Percentiles rank a stretch among this genome's conserved stretches.
phyloP scores from a whole-genome alignment of 2,888 invertebrate genomes.

The Ernsta delagoae region DNA sequence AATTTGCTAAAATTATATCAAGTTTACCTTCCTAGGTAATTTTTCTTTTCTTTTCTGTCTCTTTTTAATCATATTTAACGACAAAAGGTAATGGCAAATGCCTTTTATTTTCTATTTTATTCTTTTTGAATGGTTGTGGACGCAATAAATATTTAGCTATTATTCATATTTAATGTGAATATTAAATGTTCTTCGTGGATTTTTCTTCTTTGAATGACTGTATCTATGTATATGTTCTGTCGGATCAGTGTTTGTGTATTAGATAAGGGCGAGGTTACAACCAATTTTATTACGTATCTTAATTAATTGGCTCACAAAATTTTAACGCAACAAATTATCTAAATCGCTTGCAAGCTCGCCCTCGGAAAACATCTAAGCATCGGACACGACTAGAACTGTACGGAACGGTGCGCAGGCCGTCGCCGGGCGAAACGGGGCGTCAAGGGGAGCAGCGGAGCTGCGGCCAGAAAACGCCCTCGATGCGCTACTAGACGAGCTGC shows the following conservation, averaged over 20 bases:
- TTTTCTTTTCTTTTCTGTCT: no score
- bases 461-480: slow-evolving; percentile 98
- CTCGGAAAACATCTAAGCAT: slow-evolving; percentile 60
- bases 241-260: slow-evolving; percentile 56
- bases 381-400: slow-evolving; percentile 69
- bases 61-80: slow-evolving; percentile 46
- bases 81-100: slow-evolving; percentile 60
- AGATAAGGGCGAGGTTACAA: slow-evolving; percentile 68
- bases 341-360: slow-evolving; percentile 66
- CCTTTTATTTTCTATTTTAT: slow-evolving; percentile 66
- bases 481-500: slow-evolving; percentile 97
- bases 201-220: slow-evolving; percentile 65
- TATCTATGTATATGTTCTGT: slow-evolving; percentile 63
- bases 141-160: slow-evolving; percentile 64
- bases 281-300: background rate
- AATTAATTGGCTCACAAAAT: no score
- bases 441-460: slow-evolving; percentile 62
- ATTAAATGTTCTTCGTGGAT: slow-evolving; percentile 69
- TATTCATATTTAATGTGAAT: slow-evolving; percentile 62
- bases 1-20: background rate
- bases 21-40: no score
- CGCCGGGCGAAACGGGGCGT: slow-evolving; percentile 62
- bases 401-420: slow-evolving; percentile 76
- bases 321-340: background rate
- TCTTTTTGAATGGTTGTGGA: slow-evolving; percentile 73